A percentile compares a stretch with the other conserved stretches of the same genome.
Conservation (phyloP, 1,140 invertebrate genomes). For the Zaprionus capensis region DNA sequence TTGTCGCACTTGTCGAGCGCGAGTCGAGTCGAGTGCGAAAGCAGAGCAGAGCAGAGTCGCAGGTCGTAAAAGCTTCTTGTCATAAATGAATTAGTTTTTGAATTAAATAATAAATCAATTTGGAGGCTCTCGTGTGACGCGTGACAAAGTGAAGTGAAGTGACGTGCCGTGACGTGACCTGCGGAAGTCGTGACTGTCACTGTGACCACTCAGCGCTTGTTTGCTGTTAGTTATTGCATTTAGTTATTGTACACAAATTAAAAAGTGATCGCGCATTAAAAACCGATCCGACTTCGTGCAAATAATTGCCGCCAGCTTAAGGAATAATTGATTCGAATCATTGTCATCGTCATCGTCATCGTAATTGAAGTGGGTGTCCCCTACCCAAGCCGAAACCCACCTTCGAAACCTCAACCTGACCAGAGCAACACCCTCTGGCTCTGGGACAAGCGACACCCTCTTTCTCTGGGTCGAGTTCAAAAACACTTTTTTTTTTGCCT, state of each 20-base stretch:
- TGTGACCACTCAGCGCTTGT: conserved; percentile 24
- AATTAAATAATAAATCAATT: conserved; percentile 47
- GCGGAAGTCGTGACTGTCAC: conserved; percentile 1
- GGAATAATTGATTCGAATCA: conserved; percentile 58
- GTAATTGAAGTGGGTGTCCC: conserved; percentile 40
- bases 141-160: conserved; percentile 1
- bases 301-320: conserved; percentile 60
- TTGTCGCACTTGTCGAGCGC: conserved; percentile 7
- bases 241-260: conserved; percentile 67
- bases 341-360: neutral
- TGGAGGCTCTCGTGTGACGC: conserved; percentile 19
- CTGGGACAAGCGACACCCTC: neutral
- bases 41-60: neutral
- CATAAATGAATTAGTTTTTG: conserved; percentile 34
- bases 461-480: no score
- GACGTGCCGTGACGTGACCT: neutral
- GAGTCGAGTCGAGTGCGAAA: conserved; percentile 25
- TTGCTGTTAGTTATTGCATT: conserved; percentile 22
- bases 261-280: conserved; percentile 79
- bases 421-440: neutral
- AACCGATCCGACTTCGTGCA: conserved; percentile 65
- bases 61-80: neutral
- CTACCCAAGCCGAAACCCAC: neutral
- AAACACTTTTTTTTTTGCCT: neutral
- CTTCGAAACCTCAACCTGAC: neutral